Base-by-base conservation (phyloP, 2,888 invertebrate species). In the Lasioglossum lativentre region DNA sequence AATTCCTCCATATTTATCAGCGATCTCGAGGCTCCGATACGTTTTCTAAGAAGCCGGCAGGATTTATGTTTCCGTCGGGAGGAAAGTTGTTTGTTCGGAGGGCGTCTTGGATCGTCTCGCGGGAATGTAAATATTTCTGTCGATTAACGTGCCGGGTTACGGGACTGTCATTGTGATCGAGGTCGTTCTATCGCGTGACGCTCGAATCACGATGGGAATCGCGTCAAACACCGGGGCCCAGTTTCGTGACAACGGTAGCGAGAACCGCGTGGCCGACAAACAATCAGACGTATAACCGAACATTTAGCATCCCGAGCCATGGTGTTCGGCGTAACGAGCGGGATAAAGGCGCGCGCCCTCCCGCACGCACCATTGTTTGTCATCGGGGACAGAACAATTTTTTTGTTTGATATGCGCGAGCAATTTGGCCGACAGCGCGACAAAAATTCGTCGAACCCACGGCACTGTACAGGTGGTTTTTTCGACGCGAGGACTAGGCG, bases 381-480 rank as follows among this genome's bases (percentile, higher is more conserved):
- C 73, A 82, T 56, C 83, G 66, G 23, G 34, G 66, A 30, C 42
- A 23, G 34, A 45, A 34, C 42, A 40, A 56, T 73, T 68, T 73
- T 78, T 85, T 76, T 68, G 40, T 47, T 40, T 47, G 38, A 76
- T 68, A 45, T 30, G 72, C 66, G 68, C 68, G 79, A 72, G 75
- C 66, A 70, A 84, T 79, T 85, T 84, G 34, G 40, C 30, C 72
- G 59, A 75, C 52, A 63, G 76, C 30, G 27, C 38, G 77, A 63
- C 63, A 42, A 23, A 83, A 78, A 76, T 83, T 74, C 72, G 45
- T 47, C 78, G 71, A 34, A 74, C 14, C 42, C 16, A 27, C 2
- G 63, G 34, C 19, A 3, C 66, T 68, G 30, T 72, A 81, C 79
- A 85, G 81, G 81, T 87, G 85, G 82, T 63, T 89, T 76, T 52